Percentiles rank a stretch among this genome's conserved stretches.
These are phyloP conservation scores for Drosophila littoralis DNA, from an alignment of 1,140 invertebrate genomes.

Conservation along the genomic window DNA sequence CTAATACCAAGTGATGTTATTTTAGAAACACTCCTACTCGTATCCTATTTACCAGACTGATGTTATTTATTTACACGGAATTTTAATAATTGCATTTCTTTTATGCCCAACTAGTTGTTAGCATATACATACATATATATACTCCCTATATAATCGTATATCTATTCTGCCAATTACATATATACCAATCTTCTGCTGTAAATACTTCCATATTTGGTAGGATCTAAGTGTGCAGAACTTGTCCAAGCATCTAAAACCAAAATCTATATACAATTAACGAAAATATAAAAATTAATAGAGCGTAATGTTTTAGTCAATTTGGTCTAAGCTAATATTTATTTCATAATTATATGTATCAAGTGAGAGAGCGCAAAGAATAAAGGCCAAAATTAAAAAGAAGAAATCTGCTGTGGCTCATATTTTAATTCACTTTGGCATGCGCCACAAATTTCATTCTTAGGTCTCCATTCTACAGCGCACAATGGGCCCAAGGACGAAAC, in stretches of 20 bases:
- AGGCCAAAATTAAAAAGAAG: slow-evolving; percentile 43
- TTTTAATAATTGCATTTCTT: slow-evolving; percentile 46
- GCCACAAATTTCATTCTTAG: slow-evolving; percentile 48
- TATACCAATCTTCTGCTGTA: slow-evolving; percentile 24
- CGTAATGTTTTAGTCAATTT: slow-evolving; percentile 77
- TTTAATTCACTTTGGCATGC: slow-evolving; percentile 62
- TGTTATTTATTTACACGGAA: slow-evolving; percentile 58
- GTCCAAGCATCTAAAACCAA: slow-evolving; percentile 64
- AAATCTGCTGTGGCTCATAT: slow-evolving; percentile 20
- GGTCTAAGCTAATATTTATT: slow-evolving; percentile 79
- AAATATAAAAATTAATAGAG: slow-evolving; percentile 68
- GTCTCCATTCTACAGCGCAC: slow-evolving; percentile 45
- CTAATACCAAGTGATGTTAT: slow-evolving; percentile 19
- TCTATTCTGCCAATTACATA: slow-evolving; percentile 25
- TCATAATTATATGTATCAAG: slow-evolving; percentile 64
- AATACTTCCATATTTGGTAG: slow-evolving; percentile 23
- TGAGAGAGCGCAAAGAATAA: slow-evolving; percentile 49
- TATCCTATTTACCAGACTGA: slow-evolving; percentile 69
- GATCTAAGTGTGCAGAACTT: slow-evolving; percentile 38
- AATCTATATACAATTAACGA: slow-evolving; percentile 55
- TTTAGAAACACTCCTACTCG: slow-evolving; percentile 29
- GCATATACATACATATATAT: slow-evolving; percentile 28
- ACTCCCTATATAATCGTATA: slow-evolving; percentile 28
- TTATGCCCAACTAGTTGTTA: slow-evolving; percentile 49
- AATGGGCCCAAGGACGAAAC: slow-evolving; percentile 54